Conservation (phyloP, 2,888 invertebrate species). For the Syrista parreyssii region DNA sequence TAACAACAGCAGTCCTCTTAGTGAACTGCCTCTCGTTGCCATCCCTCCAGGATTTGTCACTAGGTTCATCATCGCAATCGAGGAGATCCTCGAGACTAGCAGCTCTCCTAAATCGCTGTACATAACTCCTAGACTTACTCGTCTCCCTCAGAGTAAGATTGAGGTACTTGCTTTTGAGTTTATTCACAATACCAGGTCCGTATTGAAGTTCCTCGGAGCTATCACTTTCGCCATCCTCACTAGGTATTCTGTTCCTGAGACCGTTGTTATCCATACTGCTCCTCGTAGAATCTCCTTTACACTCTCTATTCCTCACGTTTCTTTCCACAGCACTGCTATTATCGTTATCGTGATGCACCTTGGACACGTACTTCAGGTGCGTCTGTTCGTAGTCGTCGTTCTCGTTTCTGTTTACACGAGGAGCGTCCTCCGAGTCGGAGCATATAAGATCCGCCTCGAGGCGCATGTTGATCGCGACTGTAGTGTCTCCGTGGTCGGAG, state of each 20-base stretch:
- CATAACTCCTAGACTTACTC: conserved; percentile 74
- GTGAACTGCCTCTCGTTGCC: conserved; percentile 43
- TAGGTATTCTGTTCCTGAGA: conserved; percentile 25
- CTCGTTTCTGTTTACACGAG: conserved; percentile 39
- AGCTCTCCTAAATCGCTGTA: conserved; percentile 79
- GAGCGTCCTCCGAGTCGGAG: conserved; percentile 53
- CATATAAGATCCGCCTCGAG: conserved; percentile 56
- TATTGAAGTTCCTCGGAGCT: conserved; percentile 85
- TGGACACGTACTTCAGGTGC: conserved; percentile 21
- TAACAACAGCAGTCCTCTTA: conserved; percentile 44
- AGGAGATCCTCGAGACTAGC: conserved; percentile 87
- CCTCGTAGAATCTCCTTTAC: conserved; percentile 67
- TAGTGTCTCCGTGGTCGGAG: conserved; percentile 49
- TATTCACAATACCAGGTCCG: conserved; percentile 92
- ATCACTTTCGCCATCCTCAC: conserved; percentile 68
- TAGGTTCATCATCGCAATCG: conserved; percentile 71
- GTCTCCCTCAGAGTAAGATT: conserved; percentile 84
- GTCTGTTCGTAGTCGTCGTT: conserved; percentile 32
- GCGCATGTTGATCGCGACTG: conserved; percentile 63
- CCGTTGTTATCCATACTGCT: conserved; percentile 1
- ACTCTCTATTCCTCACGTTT: conserved; percentile 42
- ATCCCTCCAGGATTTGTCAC: conserved; percentile 7
- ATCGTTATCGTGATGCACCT: conserved; percentile 21
- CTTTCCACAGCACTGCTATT: conserved; percentile 17
- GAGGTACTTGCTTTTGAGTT: conserved; percentile 86